Evolutionary conservation across 2,113 vertebrate species (phyloP).

Genomic region (Rallus limicola): DNA sequence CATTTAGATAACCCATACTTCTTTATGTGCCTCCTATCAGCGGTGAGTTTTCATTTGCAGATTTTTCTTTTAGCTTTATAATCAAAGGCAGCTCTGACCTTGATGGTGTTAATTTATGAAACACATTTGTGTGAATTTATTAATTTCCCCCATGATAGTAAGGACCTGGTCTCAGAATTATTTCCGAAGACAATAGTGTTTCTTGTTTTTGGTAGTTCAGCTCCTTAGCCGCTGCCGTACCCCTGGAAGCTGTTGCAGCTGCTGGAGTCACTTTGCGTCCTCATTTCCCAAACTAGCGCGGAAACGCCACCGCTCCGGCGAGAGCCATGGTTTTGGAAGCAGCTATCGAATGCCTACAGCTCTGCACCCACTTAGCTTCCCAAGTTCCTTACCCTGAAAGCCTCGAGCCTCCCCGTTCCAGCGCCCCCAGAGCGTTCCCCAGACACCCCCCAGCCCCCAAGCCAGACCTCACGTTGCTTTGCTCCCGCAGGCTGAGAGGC

Average conservation of each 20-base stretch:
- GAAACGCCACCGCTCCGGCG: not conserved
- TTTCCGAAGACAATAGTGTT: not conserved
- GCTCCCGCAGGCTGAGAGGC: not conserved
- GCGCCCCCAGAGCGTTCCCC: not conserved
- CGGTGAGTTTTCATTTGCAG: not conserved
- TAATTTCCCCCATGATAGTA: not conserved
- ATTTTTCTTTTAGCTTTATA: not conserved
- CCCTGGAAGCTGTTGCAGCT: not conserved
- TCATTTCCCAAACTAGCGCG: not conserved
- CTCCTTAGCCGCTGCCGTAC: rapidly evolving
- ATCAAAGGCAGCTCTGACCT: not conserved
- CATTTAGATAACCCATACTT: not conserved
- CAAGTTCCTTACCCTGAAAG: not conserved
- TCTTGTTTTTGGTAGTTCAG: not conserved
- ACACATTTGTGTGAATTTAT: not conserved
- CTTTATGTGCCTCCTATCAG: not conserved
- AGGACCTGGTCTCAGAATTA: not conserved
- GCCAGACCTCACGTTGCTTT: not conserved
- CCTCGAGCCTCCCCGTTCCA: not conserved
- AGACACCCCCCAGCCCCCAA: no score
- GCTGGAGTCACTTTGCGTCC: rapidly evolving
- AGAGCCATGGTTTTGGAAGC: not conserved
- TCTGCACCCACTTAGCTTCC: rapidly evolving
- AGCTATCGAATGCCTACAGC: not conserved
- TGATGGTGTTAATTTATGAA: not conserved